Base-by-base conservation (phyloP, 2,888 invertebrate species). In the Monopis laevigella region DNA sequence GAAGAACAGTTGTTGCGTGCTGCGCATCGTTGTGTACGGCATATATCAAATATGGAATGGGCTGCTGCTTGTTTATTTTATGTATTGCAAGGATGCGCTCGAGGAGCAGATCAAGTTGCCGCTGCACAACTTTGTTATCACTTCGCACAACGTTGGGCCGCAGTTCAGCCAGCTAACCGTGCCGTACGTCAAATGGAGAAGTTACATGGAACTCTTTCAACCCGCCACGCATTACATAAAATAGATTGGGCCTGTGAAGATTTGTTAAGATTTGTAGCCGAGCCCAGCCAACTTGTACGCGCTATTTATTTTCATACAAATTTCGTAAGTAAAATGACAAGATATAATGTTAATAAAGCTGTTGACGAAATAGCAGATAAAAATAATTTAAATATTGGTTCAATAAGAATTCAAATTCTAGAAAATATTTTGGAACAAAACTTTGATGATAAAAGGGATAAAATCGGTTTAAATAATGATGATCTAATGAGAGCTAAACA, bases 41-140 rank as follows among this genome's bases (percentile, higher is more conserved):
- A 77, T 45, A 82, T 82, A 46, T 71, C 78, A 7, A 82, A 82
- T 49, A 75, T 81, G 73, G 82, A 82, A 59, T 82, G 82, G 82
- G 81, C 82, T 13, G 81, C 77, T 18, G 82, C 82, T 1, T 82
- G 82, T 48, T 62, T 82, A 27, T 82, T 81, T 49, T 78, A 80
- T 48, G 78, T 81, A 17, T 57, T 78, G 2, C 81, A 81, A 59
- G 81, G 82, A 3, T 77, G 77, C 51, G 64, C 71, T n/a, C 68
- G 71, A 28, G 82, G 82, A 17, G 82, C 80, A 17, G 82, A 82
- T 53, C 82, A 82, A 62, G 81, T 82, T 12, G 77, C 80, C 27
- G 82, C 82, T 39, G 77, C 80, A 24, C 73, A 81, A 42, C 57
- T 82, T 17, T 82, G 80, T 49, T 81, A 71, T 49, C 77, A 81